Base-by-base conservation (phyloP, 64 coral and sea anemone genomes). In the Dendronephthya gigantea region DNA sequence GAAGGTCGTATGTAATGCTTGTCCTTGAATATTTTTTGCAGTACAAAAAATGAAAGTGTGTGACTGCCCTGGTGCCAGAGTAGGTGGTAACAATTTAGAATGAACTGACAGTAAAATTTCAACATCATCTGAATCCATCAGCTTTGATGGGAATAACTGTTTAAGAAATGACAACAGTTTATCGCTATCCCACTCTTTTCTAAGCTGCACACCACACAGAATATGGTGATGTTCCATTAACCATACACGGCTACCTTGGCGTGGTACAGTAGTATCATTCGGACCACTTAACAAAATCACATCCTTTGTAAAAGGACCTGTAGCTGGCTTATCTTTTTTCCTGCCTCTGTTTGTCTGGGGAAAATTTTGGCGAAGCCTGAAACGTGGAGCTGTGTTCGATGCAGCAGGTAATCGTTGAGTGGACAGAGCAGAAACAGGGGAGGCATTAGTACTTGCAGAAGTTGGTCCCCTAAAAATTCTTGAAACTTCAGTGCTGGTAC, bases 11-110 rank as follows among this genome's bases (percentile, higher is more conserved):
- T 50, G n/a, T 88, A 92, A 30, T 88, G 90, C 86, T 88, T 88
- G 38, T 92, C 90, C 68, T 88, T 92, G 37, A 88, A 92, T 32
- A 92, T 58, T 43, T 89, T 92, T 83, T 89, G 87, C 19, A 92
- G 28, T 49, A 89, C 35, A 81, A 88, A 85, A 33, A 83, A 70
- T 62, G 69, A 85, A 19, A 86, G 51, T 32, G n/a, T n/a, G n/a
- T n/a, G 39, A 40, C 86, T 88, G 82, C 70, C 85, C 84, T 16
- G 85, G 85, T 6, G 90, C 39, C 50, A 91, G 90, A 36, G 76
- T 58, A 39, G 85, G 90, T 39, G 27, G 30, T 27, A 90, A 29
- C 34, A 88, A 83, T 38, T 81, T 84, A 75, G 15, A 45, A 82
- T 92, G 83, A 3, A 88, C 83, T 56, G 83, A 84, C 90, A 92